Percentiles rank a stretch among this genome's conserved stretches.
phyloP scores from a whole-genome alignment of 1,140 invertebrate genomes.

The Penaeus japonicus region DNA sequence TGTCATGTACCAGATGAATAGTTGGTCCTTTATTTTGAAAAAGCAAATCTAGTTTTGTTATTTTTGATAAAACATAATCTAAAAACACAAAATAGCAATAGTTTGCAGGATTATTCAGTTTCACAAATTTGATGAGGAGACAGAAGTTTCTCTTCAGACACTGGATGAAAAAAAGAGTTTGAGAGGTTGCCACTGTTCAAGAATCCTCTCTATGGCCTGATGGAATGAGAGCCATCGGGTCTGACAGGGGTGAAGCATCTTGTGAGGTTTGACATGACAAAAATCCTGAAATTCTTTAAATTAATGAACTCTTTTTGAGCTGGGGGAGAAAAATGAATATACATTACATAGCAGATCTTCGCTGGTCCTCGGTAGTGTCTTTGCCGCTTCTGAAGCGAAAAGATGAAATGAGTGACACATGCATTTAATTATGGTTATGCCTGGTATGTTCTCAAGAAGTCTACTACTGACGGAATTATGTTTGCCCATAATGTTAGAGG shows the following conservation, averaged over 20 bases:
- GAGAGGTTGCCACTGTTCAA: conserved; percentile 14
- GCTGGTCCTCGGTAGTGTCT: background rate
- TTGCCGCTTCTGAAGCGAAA: background rate
- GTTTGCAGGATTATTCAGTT: too few relatives aligned
- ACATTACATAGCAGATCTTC: background rate
- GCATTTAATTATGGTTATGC: background rate
- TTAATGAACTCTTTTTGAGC: background rate
- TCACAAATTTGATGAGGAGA: too few relatives aligned
- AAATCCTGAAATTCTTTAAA: background rate
- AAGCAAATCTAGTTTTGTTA: background rate
- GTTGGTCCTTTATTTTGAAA: background rate
- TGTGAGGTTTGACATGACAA: conserved; percentile 10
- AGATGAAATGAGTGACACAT: background rate
- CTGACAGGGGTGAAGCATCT: background rate
- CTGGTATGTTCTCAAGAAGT: background rate
- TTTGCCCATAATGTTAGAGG: background rate
- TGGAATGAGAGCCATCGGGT: conserved; percentile 18
- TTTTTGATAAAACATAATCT: background rate
- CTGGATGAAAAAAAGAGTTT: background rate
- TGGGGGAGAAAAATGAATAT: background rate
- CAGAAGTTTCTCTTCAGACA: too few relatives aligned
- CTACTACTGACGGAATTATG: background rate
- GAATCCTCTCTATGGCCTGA: background rate
- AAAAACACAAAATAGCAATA: background rate
- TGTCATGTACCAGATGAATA: background rate